These are phyloP conservation scores for Procambarus virginalis DNA, from an alignment of 1,140 invertebrate genomes.

Conservation along the genomic window DNA sequence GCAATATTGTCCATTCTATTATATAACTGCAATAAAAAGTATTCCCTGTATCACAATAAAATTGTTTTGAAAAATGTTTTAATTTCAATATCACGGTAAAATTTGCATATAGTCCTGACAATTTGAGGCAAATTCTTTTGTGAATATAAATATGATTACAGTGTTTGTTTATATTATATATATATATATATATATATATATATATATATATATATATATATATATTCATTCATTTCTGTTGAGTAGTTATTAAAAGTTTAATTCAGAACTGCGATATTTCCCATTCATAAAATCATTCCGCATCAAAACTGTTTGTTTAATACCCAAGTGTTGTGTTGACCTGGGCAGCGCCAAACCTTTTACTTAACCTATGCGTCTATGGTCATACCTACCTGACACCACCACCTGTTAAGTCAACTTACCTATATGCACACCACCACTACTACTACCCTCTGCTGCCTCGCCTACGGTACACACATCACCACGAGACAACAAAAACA, in stretches of 20 bases:
- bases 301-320: neutral
- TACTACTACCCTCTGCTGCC: too few species aligned
- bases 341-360: too few species aligned
- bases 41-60: constrained; percentile 19
- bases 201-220: too few species aligned
- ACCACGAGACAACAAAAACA: too few species aligned
- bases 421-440: too few species aligned
- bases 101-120: constrained; percentile 26
- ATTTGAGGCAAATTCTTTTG: neutral
- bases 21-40: constrained; percentile 15
- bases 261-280: neutral
- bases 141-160: constrained; percentile 4
- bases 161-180: neutral
- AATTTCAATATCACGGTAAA: constrained; percentile 30
- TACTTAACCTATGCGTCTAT: too few species aligned
- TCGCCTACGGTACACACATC: too few species aligned
- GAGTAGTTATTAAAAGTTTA: neutral
- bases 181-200: too few species aligned
- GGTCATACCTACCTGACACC: too few species aligned
- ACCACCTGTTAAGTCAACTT: too few species aligned
- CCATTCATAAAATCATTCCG: neutral
- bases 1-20: constrained; percentile 31
- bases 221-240: neutral
- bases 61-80: constrained; percentile 16
- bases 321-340: neutral